A percentile compares a stretch with the other conserved stretches of the same genome.
These are phyloP conservation scores for Rhinogobius similis DNA, from an alignment of 2,113 vertebrate species.

Conservation along the genomic window DNA sequence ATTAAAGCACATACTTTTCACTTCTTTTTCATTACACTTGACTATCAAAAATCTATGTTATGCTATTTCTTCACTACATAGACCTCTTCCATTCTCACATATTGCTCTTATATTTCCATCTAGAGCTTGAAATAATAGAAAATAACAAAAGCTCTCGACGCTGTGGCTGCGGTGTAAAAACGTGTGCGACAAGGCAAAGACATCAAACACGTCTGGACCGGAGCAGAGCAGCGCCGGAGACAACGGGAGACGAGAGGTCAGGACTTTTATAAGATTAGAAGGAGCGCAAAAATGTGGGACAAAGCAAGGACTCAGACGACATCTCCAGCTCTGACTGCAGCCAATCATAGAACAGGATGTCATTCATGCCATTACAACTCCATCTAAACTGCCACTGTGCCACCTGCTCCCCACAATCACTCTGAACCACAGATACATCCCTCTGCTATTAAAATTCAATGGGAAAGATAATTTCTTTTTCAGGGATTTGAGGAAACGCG, in stretches of 20 bases:
- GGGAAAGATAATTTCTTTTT: background rate
- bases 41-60: background rate
- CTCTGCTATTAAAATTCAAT: slow-evolving; percentile 10
- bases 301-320: slow-evolving; percentile 26
- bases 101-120: background rate
- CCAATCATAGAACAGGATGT: slow-evolving; percentile 60
- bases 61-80: background rate
- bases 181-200: slow-evolving; percentile 1
- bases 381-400: slow-evolving; percentile 59
- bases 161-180: background rate
- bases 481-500: background rate
- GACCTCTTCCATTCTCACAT: background rate
- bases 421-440: background rate
- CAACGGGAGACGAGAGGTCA: slow-evolving; percentile 36
- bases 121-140: background rate
- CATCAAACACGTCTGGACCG: slow-evolving; percentile 20
- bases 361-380: slow-evolving; percentile 66
- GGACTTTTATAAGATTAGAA: slow-evolving; percentile 46
- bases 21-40: background rate
- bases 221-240: slow-evolving; percentile 10
- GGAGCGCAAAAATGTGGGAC: slow-evolving; percentile 14
- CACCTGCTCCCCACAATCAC: slow-evolving; percentile 60
- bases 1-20: no score
- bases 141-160: background rate
- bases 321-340: slow-evolving; percentile 26